phyloP scores from a whole-genome alignment of 2,797 vertebrate species.

The Sebastes hubbsi region DNA sequence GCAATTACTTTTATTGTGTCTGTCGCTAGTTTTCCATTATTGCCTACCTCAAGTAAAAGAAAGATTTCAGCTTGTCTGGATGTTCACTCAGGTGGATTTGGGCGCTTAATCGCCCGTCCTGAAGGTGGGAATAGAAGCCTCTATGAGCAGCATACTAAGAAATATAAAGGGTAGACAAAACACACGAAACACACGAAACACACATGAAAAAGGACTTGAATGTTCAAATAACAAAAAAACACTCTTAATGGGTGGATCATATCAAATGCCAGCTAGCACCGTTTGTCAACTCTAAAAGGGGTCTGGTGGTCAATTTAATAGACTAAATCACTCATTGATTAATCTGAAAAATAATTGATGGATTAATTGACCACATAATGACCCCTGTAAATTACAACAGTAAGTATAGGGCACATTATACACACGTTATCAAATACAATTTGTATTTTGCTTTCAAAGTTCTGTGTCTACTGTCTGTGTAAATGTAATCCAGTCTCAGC shows the following conservation, averaged over 20 bases:
- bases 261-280: neutral
- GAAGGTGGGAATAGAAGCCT: neutral
- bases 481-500: neutral
- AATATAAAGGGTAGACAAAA: neutral
- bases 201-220: neutral
- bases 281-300: neutral
- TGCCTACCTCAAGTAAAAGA: slow-evolving; percentile 14
- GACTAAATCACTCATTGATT: neutral
- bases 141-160: neutral
- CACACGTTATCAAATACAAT: neutral
- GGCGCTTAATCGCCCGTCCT: neutral
- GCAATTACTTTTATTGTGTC: slow-evolving; percentile 42
- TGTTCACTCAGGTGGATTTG: slow-evolving; percentile 9
- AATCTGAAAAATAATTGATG: neutral
- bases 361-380: neutral
- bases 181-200: neutral
- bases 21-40: slow-evolving; percentile 23
- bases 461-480: neutral
- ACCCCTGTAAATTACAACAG: neutral
- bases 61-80: neutral
- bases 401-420: neutral
- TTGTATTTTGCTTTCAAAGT: neutral
- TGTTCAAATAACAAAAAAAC: neutral
- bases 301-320: neutral
- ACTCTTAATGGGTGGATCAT: neutral